Evolutionary conservation across 2,113 vertebrate genomes (phyloP).

Genomic region (Aramus guarauna): DNA sequence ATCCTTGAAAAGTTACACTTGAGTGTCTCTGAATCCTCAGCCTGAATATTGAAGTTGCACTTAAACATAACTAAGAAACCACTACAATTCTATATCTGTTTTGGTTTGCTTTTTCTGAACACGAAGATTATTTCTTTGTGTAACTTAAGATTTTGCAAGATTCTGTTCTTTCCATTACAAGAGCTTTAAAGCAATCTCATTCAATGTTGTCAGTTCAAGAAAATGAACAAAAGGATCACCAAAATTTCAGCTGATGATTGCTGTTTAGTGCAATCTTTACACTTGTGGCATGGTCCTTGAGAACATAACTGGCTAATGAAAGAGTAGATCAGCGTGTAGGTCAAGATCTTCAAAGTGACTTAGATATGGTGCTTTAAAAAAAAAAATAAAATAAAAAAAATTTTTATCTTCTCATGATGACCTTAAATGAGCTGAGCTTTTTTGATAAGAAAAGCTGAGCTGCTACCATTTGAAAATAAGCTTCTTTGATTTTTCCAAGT

Average conservation of each 20-base stretch:
- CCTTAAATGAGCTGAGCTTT: not conserved
- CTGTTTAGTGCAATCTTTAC: not conserved
- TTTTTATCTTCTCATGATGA: accelerated
- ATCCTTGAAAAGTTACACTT: not conserved
- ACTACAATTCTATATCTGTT: not conserved
- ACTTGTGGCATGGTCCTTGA: not conserved
- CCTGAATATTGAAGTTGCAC: not conserved
- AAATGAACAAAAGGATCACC: not conserved
- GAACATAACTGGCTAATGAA: not conserved
- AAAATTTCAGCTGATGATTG: not conserved
- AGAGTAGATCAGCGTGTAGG: not conserved
- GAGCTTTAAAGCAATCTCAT: not conserved
- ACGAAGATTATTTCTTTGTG: not conserved
- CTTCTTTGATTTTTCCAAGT: not conserved
- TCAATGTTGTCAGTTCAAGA: not conserved
- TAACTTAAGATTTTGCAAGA: not conserved
- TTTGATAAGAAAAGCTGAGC: not conserved
- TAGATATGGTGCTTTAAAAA: too few relatives aligned
- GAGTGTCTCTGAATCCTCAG: not conserved
- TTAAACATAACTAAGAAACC: not conserved
- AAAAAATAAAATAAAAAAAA: too few relatives aligned
- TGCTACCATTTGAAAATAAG: not conserved
- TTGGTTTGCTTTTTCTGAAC: not conserved
- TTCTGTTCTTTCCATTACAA: not conserved
- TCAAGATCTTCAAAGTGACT: not conserved